Evolutionary conservation across 2,888 invertebrate genomes (phyloP).

Genomic region (Dicyrtoma fusca): DNA sequence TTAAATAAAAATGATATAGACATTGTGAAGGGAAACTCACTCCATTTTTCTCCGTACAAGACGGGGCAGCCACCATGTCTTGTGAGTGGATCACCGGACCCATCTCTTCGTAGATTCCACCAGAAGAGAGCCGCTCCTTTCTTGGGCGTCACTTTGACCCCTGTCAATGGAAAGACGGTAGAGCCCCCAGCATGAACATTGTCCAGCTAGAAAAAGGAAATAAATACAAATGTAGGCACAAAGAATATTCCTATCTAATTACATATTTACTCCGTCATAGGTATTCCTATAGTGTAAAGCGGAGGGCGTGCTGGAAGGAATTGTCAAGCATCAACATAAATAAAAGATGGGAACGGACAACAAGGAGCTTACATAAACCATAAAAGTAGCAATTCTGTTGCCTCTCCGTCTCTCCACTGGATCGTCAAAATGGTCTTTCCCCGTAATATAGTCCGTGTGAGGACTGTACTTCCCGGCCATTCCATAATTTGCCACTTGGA

Average conservation of each 20-base stretch:
- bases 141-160: constrained; percentile 56
- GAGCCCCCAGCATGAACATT: constrained; percentile 57
- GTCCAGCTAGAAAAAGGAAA: constrained; percentile 51
- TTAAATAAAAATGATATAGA: too few relatives aligned
- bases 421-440: constrained; percentile 48
- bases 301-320: too few relatives aligned
- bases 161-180: constrained; percentile 57
- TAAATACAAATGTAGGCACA: too few relatives aligned
- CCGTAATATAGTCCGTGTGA: constrained; percentile 56
- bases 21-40: constrained; percentile 44
- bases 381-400: constrained; percentile 58
- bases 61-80: constrained; percentile 58
- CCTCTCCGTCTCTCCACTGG: constrained; percentile 55
- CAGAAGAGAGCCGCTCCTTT: constrained; percentile 57
- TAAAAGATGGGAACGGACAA: neutral
- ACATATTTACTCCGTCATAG: neutral
- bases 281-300: neutral
- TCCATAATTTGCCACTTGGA: constrained; percentile 58
- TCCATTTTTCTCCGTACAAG: constrained; percentile 58
- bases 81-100: constrained; percentile 56
- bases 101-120: constrained; percentile 57
- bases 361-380: constrained; percentile 54
- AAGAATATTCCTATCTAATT: neutral
- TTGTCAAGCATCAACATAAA: neutral
- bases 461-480: constrained; percentile 57